Base-by-base conservation (phyloP, 2,888 invertebrate genomes). In the Fragum whitleyi region DNA sequence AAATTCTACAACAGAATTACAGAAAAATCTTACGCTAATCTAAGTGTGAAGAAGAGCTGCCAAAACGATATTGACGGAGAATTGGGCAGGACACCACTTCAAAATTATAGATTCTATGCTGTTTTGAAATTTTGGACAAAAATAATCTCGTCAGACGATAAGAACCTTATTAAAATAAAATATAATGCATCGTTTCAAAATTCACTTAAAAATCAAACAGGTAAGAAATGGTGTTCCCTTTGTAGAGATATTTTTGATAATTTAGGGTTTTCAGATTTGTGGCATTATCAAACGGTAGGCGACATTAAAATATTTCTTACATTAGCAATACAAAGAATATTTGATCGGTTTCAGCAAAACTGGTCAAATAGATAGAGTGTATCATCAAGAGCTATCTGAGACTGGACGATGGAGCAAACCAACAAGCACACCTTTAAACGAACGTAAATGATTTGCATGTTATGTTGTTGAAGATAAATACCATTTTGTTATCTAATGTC, bases 1-100 rank as follows among this genome's bases (percentile, higher is more conserved):
- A 23, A 42, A 53, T 11, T 19, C 11, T 39, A 21, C 19, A 19
- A 11, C 14, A 51, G 77, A 70, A 55, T 36, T 71, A 55, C 77
- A 77, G 36, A 29, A 39, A 9, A 47, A 42, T 55, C 53, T 71
- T 36, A 36, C 3, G n/a, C n/a, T n/a, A n/a, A n/a, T n/a, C n/a
- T n/a, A n/a, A n/a, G n/a, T n/a, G n/a, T n/a, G n/a, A n/a, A n/a
- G n/a, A n/a, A 51, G 28, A 71, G 6, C 23, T 62, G 51, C 23
- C 73, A 62, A 6, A 73, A 51, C 62, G 73, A 73, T 42, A 62
- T 73, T 62, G 39, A 73, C 28, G 73, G 62, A 29, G 73, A 73
- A 51, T 32, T 73, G 7, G 68, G 68, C 5, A 69, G 68, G n/a
- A 28, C 23, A 16, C 51, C 57, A n/a, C 71, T 57, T 19, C 32